Evolutionary conservation across 1,140 invertebrate species (phyloP).

Genomic region (Colletes gigas): DNA sequence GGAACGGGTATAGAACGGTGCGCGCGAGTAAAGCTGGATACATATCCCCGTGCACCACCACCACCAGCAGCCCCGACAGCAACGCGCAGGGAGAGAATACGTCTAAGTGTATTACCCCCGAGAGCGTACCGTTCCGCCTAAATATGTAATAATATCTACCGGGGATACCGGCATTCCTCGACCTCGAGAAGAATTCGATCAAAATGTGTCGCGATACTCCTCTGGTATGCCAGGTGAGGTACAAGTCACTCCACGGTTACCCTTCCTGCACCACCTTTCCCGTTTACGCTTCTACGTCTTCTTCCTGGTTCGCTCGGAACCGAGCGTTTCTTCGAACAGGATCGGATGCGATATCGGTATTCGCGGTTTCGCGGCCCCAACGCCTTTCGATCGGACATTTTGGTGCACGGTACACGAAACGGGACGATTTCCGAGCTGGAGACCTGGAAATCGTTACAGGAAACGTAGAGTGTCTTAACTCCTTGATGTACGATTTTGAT

Average conservation of each 20-base stretch:
- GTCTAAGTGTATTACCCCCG: constrained; percentile 72
- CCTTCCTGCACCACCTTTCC: not conserved
- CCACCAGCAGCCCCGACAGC: constrained; percentile 3
- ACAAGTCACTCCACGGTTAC: constrained; percentile 36
- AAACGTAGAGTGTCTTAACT: no score
- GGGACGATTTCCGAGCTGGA: no score
- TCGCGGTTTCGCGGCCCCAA: no score
- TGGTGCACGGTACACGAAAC: no score
- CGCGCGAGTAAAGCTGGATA: constrained; percentile 52
- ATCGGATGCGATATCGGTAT: constrained; percentile 9
- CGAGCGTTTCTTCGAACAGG: not conserved
- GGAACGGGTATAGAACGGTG: constrained; percentile 36
- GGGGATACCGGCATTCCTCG: constrained; percentile 62
- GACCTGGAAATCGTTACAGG: no score
- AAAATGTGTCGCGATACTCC: constrained; percentile 67
- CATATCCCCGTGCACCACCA: constrained; percentile 24
- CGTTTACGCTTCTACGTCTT: constrained; percentile 54
- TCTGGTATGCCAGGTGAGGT: constrained; percentile 72
- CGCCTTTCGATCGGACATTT: no score
- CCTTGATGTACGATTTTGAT: no score
- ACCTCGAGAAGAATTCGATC: constrained; percentile 64
- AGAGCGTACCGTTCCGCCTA: constrained; percentile 69
- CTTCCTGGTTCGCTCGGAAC: constrained; percentile 16
- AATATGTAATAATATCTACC: constrained; percentile 79
- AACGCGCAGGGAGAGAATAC: constrained; percentile 39